phyloP scores from a whole-genome alignment of 2,113 vertebrate genomes.

The Acanthisitta chloris region DNA sequence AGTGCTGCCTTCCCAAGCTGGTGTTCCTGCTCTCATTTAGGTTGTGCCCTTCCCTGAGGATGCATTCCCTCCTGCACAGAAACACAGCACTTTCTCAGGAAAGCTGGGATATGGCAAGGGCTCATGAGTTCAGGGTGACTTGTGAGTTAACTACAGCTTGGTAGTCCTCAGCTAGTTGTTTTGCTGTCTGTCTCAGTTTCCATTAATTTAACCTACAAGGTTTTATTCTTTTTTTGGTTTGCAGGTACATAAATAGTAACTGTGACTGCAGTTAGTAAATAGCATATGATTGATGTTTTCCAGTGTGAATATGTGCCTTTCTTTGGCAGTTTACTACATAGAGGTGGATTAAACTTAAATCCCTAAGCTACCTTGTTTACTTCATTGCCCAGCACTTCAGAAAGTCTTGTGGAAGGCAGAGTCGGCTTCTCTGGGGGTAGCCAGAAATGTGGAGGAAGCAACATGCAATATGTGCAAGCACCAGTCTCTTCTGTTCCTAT shows the following conservation, averaged over 20 bases:
- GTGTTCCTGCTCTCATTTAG: not conserved
- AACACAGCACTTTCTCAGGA: not conserved
- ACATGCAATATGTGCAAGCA: not conserved
- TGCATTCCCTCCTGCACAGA: not conserved
- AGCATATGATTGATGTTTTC: not conserved
- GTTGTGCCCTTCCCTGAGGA: not conserved
- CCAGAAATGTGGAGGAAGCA: not conserved
- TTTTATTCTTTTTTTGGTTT: not conserved
- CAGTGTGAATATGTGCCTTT: not conserved
- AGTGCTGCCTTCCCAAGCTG: not conserved
- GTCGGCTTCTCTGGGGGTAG: not conserved
- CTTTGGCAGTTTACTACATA: not conserved
- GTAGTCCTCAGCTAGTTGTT: not conserved
- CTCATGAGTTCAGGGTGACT: not conserved
- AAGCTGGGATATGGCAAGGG: rapidly evolving
- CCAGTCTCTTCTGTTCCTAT: not conserved
- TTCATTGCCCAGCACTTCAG: not conserved
- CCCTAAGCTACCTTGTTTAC: not conserved
- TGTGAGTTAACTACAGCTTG: not conserved
- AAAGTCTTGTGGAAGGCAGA: not conserved
- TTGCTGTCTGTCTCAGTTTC: not conserved
- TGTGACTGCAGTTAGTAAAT: not conserved
- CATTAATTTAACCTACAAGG: not conserved
- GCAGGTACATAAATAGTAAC: not conserved
- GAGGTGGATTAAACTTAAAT: not conserved